Conservation (phyloP, 1,140 invertebrate genomes). For the Paralvinella palmiformis region DNA sequence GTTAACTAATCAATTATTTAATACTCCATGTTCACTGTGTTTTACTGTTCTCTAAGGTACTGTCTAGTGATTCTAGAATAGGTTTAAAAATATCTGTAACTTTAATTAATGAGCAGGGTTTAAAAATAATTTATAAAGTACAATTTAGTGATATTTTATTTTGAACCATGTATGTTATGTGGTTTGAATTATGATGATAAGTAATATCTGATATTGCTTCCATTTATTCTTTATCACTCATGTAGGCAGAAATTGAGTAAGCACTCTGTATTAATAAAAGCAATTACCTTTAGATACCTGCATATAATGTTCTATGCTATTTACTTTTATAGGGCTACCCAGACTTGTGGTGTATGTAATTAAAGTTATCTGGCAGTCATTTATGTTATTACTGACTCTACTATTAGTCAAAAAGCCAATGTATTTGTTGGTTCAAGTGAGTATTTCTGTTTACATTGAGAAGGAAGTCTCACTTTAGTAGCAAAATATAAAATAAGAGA, state of each 20-base stretch:
- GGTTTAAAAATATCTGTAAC: too few species aligned
- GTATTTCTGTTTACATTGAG: conserved; percentile 38
- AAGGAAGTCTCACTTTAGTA: not conserved
- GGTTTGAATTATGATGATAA: not conserved
- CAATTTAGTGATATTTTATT: too few species aligned
- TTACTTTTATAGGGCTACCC: conserved; percentile 56
- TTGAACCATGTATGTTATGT: too few species aligned
- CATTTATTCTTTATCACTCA: not conserved
- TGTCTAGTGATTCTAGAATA: too few species aligned
- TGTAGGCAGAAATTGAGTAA: not conserved
- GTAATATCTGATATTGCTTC: not conserved
- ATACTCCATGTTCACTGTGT: too few species aligned
- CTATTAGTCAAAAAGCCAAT: conserved; percentile 56
- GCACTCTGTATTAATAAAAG: not conserved
- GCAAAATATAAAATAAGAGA: not conserved
- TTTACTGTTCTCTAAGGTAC: too few species aligned
- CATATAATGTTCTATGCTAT: conserved; percentile 12
- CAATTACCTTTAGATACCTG: not conserved
- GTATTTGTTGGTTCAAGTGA: conserved; percentile 50
- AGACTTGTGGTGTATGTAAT: conserved; percentile 66
- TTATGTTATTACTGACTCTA: conserved; percentile 66
- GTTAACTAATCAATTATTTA: too few species aligned
- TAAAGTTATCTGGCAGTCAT: conserved; percentile 79
- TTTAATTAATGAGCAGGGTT: too few species aligned
- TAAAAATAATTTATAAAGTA: too few species aligned